Percentiles rank a stretch among this genome's conserved stretches.
Conservation (phyloP, 2,888 invertebrate genomes). For the Globia sparganii region DNA sequence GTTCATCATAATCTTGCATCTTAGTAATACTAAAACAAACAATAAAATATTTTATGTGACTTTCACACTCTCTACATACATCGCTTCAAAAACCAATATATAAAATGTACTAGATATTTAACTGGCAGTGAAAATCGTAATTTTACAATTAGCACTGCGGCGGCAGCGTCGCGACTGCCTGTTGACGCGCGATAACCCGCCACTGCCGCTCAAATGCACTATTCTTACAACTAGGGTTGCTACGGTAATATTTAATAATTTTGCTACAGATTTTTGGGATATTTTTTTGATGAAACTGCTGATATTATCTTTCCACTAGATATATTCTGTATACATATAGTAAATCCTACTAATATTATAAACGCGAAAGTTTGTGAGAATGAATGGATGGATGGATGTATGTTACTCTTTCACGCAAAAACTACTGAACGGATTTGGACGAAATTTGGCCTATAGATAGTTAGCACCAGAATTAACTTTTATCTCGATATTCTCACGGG, state of each 20-base stretch:
- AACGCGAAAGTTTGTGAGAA: no score
- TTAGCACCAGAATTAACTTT: no score
- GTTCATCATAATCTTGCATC: neutral
- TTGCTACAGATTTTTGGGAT: no score
- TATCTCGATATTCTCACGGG: no score
- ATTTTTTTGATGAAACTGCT: no score
- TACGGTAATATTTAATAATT: neutral
- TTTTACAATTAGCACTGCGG: conserved; percentile 60
- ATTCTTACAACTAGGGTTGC: conserved; percentile 70
- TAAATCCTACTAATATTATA: no score
- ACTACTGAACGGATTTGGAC: no score
- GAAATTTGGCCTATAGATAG: no score
- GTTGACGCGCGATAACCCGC: conserved; percentile 70
- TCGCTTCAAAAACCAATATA: conserved; percentile 2
- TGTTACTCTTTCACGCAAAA: no score
- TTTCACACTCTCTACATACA: neutral
- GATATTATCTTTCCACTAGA: no score
- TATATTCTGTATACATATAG: no score
- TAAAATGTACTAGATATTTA: conserved; percentile 40
- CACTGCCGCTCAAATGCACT: conserved; percentile 68
- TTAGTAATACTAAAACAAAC: neutral
- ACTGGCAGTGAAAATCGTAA: conserved; percentile 56
- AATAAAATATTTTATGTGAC: neutral
- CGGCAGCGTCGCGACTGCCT: conserved; percentile 57
- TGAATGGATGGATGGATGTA: no score